Evolutionary conservation across 1,140 invertebrate genomes (phyloP).

Genomic region (Psilanteris sp.): DNA sequence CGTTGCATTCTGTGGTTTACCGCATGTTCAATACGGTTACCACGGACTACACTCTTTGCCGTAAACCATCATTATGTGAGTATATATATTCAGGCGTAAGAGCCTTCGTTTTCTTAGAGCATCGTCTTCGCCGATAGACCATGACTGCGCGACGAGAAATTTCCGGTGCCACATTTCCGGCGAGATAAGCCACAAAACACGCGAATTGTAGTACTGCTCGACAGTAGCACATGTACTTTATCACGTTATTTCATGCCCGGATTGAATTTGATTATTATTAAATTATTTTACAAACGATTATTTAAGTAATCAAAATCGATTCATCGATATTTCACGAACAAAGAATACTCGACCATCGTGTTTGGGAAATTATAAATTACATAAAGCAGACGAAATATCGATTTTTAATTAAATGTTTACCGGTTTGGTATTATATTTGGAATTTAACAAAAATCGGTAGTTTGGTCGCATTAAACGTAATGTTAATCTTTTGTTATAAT

Average conservation of each 20-base stretch:
- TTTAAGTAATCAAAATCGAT: no score
- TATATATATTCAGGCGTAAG: constrained; percentile 43
- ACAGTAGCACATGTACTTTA: constrained; percentile 14
- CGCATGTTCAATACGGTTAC: constrained; percentile 77
- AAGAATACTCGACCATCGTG: no score
- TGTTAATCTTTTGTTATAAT: no score
- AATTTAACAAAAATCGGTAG: no score
- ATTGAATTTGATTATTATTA: background rate
- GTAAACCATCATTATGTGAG: constrained; percentile 75
- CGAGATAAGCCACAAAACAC: constrained; percentile 29
- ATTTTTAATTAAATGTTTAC: no score
- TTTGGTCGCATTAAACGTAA: no score
- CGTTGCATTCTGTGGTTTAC: constrained; percentile 75
- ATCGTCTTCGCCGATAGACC: constrained; percentile 60
- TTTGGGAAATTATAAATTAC: no score
- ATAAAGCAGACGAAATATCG: no score
- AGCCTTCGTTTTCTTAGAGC: constrained; percentile 37
- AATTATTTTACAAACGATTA: background rate
- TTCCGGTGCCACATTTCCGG: constrained; percentile 63
- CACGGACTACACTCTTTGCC: constrained; percentile 59
- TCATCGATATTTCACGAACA: no score
- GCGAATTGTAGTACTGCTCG: constrained; percentile 30
- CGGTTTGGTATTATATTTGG: no score
- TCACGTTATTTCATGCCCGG: constrained; percentile 1
- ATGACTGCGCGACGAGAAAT: constrained; percentile 63